Percentiles rank a stretch among this genome's conserved stretches.
phyloP scores from a whole-genome alignment of 2,888 invertebrate genomes.

The Lithophane semibrunnea region DNA sequence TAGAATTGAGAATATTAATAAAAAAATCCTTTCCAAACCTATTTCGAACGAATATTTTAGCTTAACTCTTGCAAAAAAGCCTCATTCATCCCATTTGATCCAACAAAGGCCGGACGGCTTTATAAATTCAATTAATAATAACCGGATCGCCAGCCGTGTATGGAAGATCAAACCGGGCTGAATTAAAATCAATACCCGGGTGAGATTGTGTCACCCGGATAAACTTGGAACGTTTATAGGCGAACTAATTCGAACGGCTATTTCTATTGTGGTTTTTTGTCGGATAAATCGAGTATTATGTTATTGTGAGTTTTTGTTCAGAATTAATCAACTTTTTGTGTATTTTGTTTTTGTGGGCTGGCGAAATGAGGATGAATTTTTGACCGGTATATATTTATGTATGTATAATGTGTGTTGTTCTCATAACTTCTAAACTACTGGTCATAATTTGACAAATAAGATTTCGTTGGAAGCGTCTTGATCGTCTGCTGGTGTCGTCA shows the following conservation, averaged over 20 bases:
- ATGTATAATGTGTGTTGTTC: no score
- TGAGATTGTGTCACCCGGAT: conserved; percentile 62
- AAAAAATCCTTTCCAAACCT: conserved; percentile 29
- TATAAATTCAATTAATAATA: conserved; percentile 63
- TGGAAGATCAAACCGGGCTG: conserved; percentile 53
- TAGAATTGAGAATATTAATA: conserved; percentile 10
- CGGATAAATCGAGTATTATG: conserved; percentile 5
- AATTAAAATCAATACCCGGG: conserved; percentile 66
- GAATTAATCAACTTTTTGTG: not conserved
- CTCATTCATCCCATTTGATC: conserved; percentile 54
- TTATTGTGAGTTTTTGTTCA: not conserved
- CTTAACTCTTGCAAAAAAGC: conserved; percentile 52
- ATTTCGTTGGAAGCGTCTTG: no score
- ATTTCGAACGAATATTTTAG: conserved; percentile 45
- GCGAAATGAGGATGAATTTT: no score
- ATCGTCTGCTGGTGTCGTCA: no score
- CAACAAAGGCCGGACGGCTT: conserved; percentile 56
- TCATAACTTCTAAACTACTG: no score
- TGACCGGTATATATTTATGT: no score
- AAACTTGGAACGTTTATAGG: conserved; percentile 49
- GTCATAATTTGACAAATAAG: no score
- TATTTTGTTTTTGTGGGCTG: not conserved
- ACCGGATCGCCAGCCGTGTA: conserved; percentile 53
- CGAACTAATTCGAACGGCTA: conserved; percentile 55
- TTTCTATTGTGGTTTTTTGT: conserved; percentile 45